A percentile compares a stretch with the other conserved stretches of the same genome.
phyloP scores from a whole-genome alignment of 2,113 vertebrate genomes.

The Etheostoma spectabile region DNA sequence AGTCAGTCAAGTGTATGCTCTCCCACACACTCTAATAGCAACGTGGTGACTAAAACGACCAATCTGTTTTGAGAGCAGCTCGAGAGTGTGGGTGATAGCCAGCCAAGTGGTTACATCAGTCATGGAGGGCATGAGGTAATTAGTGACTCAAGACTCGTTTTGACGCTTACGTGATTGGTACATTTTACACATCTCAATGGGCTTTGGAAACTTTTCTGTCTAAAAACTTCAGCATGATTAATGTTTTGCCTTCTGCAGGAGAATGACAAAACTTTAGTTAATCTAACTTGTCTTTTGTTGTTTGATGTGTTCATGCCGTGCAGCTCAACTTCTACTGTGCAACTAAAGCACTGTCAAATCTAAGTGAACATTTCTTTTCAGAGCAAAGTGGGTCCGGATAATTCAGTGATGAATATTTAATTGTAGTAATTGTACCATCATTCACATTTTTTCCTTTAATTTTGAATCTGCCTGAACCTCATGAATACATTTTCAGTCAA shows the following conservation, averaged over 20 bases:
- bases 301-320: neutral
- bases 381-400: neutral
- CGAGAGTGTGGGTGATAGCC: too few species aligned
- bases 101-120: neutral
- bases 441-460: neutral
- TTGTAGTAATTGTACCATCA: neutral
- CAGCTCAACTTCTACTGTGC: neutral
- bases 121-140: neutral
- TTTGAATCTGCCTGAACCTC: too few species aligned
- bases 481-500: too few species aligned
- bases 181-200: neutral
- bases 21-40: conserved; percentile 4
- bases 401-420: neutral
- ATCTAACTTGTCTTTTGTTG: neutral
- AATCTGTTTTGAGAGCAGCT: neutral
- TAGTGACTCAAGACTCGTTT: neutral
- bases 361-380: neutral
- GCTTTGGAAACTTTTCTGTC: too few species aligned
- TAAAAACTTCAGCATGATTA: neutral
- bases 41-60: neutral
- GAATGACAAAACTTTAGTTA: too few species aligned
- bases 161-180: neutral
- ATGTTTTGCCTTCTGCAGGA: neutral
- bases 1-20: conserved; percentile 30
- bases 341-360: neutral